Percentiles rank a stretch among this genome's conserved stretches.
These are phyloP conservation scores for Bradysia coprophila DNA, from an alignment of 1,140 invertebrate species.

Conservation along the genomic window DNA sequence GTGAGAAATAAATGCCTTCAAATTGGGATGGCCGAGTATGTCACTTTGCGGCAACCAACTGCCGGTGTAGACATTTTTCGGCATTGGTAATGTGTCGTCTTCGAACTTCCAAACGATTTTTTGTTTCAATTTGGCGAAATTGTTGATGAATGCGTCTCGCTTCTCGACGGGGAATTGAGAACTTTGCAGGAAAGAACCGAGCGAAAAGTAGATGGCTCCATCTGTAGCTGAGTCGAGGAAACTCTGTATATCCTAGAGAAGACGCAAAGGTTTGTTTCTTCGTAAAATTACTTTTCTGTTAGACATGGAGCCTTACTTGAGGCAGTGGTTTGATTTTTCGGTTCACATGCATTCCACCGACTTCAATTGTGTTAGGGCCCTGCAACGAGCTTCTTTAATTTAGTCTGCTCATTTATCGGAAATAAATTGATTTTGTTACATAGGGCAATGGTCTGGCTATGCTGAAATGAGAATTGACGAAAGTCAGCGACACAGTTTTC, in stretches of 20 bases:
- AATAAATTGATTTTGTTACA: too few relatives aligned
- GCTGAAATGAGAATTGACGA: slow-evolving; percentile 35
- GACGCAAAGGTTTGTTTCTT: too few relatives aligned
- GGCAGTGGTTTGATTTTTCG: slow-evolving; percentile 28
- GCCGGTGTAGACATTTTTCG: slow-evolving; percentile 34
- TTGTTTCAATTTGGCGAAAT: slow-evolving; percentile 28
- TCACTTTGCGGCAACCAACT: slow-evolving; percentile 47
- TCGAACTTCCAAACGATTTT: slow-evolving; percentile 37
- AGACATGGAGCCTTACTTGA: too few relatives aligned
- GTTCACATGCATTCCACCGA: slow-evolving; percentile 29
- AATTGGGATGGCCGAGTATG: slow-evolving; percentile 28
- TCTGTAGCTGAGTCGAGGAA: slow-evolving; percentile 34
- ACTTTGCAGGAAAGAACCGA: slow-evolving; percentile 41
- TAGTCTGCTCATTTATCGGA: too few relatives aligned
- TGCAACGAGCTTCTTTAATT: too few relatives aligned
- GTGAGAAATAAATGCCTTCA: slow-evolving; percentile 41
- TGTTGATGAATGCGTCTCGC: slow-evolving; percentile 26
- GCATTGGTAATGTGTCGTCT: slow-evolving; percentile 25
- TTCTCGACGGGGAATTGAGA: slow-evolving; percentile 27
- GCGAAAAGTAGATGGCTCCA: slow-evolving; percentile 47
- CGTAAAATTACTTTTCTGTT: too few relatives aligned
- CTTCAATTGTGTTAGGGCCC: slow-evolving; percentile 29
- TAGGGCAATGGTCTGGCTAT: slow-evolving; percentile 29
- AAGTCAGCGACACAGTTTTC: slow-evolving; percentile 23
- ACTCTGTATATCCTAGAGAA: slow-evolving; percentile 33